Evolutionary conservation across 2,113 vertebrate species (phyloP).

Genomic region (Ailuropoda melanoleuca): DNA sequence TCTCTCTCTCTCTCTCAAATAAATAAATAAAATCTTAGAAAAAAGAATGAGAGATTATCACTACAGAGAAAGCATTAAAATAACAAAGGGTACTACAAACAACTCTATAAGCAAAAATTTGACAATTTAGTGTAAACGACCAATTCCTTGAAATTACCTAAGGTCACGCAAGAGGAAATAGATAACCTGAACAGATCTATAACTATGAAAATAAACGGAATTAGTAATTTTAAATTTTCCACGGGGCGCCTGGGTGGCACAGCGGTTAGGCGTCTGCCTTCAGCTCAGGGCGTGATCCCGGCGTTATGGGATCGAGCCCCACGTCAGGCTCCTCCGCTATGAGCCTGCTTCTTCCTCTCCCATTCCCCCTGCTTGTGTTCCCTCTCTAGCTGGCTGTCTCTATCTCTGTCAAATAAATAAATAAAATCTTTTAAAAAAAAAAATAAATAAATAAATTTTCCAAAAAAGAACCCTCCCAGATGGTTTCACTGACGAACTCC

Average conservation of each 20-base stretch:
- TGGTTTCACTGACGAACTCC: neutral
- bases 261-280: too few relatives aligned
- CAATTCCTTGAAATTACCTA: neutral
- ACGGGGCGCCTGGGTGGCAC: too few relatives aligned
- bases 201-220: constrained; percentile 17
- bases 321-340: too few relatives aligned
- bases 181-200: neutral
- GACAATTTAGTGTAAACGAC: neutral
- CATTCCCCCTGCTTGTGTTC: too few relatives aligned
- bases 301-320: too few relatives aligned
- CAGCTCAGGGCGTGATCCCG: too few relatives aligned
- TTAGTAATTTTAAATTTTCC: neutral
- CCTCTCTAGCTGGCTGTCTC: too few relatives aligned
- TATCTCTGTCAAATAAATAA: too few relatives aligned
- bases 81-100: neutral
- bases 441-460: too few relatives aligned
- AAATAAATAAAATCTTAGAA: neutral
- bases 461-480: neutral
- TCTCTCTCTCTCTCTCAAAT: neutral
- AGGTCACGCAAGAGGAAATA: neutral
- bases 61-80: too few relatives aligned
- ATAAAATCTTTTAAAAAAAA: too few relatives aligned
- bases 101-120: neutral
- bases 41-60: neutral
- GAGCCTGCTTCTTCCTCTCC: too few relatives aligned